A percentile compares a stretch with the other conserved stretches of the same genome.
Evolutionary conservation across 2,113 vertebrate genomes (phyloP).

Genomic region (Pachyramphus minor): DNA sequence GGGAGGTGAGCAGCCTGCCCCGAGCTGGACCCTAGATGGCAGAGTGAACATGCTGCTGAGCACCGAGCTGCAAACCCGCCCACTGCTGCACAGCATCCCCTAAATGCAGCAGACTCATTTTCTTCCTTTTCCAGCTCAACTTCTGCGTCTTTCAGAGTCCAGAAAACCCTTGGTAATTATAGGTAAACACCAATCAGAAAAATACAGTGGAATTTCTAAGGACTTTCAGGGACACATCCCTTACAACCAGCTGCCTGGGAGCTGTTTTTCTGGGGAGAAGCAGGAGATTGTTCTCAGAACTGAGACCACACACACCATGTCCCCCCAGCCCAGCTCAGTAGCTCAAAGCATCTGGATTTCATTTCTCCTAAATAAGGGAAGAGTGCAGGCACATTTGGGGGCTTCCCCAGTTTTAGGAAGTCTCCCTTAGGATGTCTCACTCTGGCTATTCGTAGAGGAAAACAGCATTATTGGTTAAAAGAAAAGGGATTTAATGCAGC

Average conservation of each 20-base stretch:
- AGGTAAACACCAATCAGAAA: neutral
- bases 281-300: neutral
- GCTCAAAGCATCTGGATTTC: neutral
- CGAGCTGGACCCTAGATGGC: conserved; percentile 39
- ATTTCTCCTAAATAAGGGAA: neutral
- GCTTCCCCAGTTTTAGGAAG: neutral
- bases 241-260: rapidly evolving
- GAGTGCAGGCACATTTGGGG: neutral
- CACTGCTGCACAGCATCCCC: neutral
- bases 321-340: too few species aligned
- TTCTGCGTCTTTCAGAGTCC: neutral
- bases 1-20: neutral
- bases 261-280: neutral
- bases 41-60: neutral
- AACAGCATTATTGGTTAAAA: too few species aligned
- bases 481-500: neutral
- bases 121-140: neutral
- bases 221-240: neutral
- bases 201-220: neutral
- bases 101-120: rapidly evolving
- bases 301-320: neutral
- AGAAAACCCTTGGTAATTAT: neutral
- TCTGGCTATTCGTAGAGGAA: neutral
- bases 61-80: rapidly evolving
- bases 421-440: neutral